Evolutionary conservation across 2,797 vertebrate genomes (phyloP).

Genomic region (Lagocephalus sceleratus): DNA sequence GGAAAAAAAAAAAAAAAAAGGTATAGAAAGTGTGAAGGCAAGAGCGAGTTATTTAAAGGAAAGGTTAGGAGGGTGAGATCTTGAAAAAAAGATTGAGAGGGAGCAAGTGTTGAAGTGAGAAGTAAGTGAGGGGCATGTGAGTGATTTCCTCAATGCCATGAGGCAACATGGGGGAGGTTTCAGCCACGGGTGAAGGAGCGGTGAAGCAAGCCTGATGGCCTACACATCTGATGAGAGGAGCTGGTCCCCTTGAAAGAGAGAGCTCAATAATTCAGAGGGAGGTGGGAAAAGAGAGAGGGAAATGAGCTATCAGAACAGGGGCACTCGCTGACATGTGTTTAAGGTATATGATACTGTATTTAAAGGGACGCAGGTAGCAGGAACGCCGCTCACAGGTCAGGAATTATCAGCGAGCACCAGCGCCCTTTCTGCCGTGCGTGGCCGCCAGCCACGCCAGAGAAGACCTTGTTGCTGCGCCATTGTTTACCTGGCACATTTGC

Average conservation of each 20-base stretch:
- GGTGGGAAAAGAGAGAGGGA: conserved; percentile 32
- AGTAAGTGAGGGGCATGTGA: conserved; percentile 63
- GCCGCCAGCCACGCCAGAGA: conserved; percentile 30
- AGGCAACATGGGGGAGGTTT: conserved; percentile 53
- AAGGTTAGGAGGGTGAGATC: conserved; percentile 47
- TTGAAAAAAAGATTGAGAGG: conserved; percentile 52
- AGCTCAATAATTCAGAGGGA: conserved; percentile 74
- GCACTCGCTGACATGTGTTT: conserved; percentile 42
- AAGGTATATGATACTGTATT: conserved; percentile 30
- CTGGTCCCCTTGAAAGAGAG: conserved; percentile 68
- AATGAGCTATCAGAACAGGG: conserved; percentile 31
- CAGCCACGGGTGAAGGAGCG: conserved; percentile 68
- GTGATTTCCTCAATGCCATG: conserved; percentile 72
- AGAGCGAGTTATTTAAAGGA: conserved; percentile 52
- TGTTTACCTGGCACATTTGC: conserved; percentile 39
- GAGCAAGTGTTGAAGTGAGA: conserved; percentile 50
- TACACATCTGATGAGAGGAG: conserved; percentile 67
- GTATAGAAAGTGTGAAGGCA: conserved; percentile 40
- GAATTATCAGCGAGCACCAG: conserved; percentile 46
- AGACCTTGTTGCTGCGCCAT: conserved; percentile 34
- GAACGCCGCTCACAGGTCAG: conserved; percentile 29
- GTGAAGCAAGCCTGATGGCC: conserved; percentile 72
- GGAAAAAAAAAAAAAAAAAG: conserved; percentile 43
- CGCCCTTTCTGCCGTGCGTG: conserved; percentile 22
- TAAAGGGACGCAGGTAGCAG: conserved; percentile 3